Conservation (phyloP, 2,888 invertebrate species). For the Metopia argyrocephala region DNA sequence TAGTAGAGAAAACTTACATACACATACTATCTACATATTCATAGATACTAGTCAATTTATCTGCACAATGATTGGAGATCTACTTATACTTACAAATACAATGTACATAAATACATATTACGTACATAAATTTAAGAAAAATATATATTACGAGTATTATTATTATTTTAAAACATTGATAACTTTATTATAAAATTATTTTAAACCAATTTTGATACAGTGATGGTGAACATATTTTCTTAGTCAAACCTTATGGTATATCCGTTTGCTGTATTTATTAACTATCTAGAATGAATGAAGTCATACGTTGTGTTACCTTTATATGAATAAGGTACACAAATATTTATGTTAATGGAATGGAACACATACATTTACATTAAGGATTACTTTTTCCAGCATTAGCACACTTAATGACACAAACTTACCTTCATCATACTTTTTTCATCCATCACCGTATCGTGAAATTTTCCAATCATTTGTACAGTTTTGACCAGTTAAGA, state of each 20-base stretch:
- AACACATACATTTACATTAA: slow-evolving; percentile 18
- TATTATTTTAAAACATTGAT: not conserved
- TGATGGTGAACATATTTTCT: slow-evolving; percentile 32
- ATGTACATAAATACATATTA: not conserved
- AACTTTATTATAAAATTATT: not conserved
- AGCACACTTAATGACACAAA: slow-evolving; percentile 34
- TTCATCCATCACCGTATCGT: slow-evolving; percentile 59
- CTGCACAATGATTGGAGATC: slow-evolving; percentile 55
- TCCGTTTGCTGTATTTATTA: not conserved
- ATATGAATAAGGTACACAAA: not conserved
- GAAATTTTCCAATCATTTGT: slow-evolving; percentile 60
- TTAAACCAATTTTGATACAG: slow-evolving; percentile 25
- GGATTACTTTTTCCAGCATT: slow-evolving; percentile 12
- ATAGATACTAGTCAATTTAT: slow-evolving; percentile 14
- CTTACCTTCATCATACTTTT: slow-evolving; percentile 59
- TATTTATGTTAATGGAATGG: slow-evolving; percentile 34
- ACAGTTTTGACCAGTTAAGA: slow-evolving; percentile 51
- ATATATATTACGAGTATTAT: not conserved
- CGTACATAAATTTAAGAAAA: too few species aligned
- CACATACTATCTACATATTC: not conserved
- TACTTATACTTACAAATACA: not conserved
- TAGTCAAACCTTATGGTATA: not conserved
- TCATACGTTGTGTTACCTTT: too few species aligned
- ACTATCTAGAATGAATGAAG: not conserved
- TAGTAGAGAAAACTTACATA: not conserved